A percentile compares a stretch with the other conserved stretches of the same genome.
These are phyloP conservation scores for Halcyon smyrnensis DNA, from an alignment of 2,797 vertebrate genomes.

Conservation along the genomic window DNA sequence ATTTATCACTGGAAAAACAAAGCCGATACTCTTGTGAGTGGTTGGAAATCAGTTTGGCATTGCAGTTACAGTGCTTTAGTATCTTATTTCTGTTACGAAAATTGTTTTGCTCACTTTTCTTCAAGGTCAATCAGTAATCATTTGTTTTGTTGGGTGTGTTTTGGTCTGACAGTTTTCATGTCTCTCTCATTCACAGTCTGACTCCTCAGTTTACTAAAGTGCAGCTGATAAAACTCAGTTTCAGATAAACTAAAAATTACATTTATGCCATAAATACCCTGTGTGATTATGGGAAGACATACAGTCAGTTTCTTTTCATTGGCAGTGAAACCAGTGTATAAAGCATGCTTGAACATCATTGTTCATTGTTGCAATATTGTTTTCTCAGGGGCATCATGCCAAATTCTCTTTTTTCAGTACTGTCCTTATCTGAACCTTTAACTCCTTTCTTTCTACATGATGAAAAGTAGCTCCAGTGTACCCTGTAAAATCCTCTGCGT, in stretches of 20 bases:
- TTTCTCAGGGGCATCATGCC: conserved; percentile 47
- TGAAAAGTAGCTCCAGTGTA: conserved; percentile 3
- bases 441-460: conserved; percentile 28
- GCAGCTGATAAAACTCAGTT: conserved; percentile 65
- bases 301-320: conserved; percentile 65
- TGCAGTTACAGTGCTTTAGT: neutral
- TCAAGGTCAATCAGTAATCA: conserved; percentile 52
- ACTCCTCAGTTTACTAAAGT: conserved; percentile 61
- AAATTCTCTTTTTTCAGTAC: conserved; percentile 67
- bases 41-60: conserved; percentile 28
- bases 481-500: neutral
- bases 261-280: conserved; percentile 61
- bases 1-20: conserved; percentile 27
- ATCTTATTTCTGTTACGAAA: conserved; percentile 45
- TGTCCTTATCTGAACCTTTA: conserved; percentile 71
- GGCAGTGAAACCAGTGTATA: conserved; percentile 62
- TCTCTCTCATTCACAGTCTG: conserved; percentile 32
- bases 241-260: conserved; percentile 65
- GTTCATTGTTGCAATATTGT: conserved; percentile 54
- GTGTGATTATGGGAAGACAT: conserved; percentile 47
- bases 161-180: conserved; percentile 13
- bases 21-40: conserved; percentile 4
- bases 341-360: conserved; percentile 41
- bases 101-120: conserved; percentile 64
- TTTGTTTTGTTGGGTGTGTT: conserved; percentile 25